phyloP scores from a whole-genome alignment of 2,888 invertebrate genomes.

The Apamea anceps region DNA sequence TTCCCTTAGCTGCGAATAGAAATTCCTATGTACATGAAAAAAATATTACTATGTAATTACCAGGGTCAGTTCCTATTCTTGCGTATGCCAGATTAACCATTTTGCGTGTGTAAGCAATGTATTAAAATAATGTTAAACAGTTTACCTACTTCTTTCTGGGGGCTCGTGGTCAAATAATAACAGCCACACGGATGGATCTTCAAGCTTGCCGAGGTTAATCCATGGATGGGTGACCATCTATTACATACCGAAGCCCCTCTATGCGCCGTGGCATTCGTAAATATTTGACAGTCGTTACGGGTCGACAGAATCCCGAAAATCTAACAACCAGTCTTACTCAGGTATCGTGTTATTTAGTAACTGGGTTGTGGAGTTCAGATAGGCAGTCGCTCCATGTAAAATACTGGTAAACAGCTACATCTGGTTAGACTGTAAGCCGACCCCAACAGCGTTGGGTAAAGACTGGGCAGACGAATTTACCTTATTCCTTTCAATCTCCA shows the following conservation, averaged over 20 bases:
- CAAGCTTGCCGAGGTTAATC: neutral
- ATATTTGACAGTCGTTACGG: no score
- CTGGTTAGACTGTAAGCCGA: neutral
- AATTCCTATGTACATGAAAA: neutral
- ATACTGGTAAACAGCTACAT: neutral
- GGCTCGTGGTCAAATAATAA: no score
- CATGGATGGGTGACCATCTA: neutral
- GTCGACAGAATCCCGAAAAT: neutral
- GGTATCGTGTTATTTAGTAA: neutral
- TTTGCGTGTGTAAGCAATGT: neutral
- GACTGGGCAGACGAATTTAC: neutral
- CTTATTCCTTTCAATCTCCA: no score
- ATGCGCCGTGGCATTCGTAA: neutral
- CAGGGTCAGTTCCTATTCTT: neutral
- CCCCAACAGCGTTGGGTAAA: neutral
- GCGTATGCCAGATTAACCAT: neutral
- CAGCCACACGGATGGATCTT: no score
- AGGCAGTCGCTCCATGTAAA: no score
- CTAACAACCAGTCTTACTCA: no score
- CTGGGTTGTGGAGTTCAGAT: neutral
- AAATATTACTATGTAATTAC: no score
- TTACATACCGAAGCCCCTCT: neutral
- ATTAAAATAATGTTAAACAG: neutral
- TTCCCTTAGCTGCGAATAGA: neutral
- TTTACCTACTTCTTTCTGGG: neutral